Percentiles rank a stretch among this genome's conserved stretches.
Conservation (phyloP, 2,888 invertebrate species). For the Notodonta ziczac region DNA sequence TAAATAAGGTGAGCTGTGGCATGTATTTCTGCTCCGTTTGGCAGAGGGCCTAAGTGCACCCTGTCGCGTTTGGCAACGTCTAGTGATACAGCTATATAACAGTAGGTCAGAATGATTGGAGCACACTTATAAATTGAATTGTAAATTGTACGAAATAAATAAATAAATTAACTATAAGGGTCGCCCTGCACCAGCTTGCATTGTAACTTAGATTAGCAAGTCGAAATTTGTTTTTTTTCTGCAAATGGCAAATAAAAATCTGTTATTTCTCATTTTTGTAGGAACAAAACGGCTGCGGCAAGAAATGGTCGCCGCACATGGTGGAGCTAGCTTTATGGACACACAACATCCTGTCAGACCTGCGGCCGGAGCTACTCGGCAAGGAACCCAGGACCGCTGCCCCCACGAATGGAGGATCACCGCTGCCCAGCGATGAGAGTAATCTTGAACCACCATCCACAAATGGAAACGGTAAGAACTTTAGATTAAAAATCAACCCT, state of each 20-base stretch:
- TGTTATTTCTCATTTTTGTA: conserved; percentile 24
- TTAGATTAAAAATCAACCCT: background rate
- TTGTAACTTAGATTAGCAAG: no score
- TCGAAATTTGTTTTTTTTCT: no score
- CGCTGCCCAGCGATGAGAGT: conserved; percentile 89
- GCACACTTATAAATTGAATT: no score
- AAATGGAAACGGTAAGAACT: conserved; percentile 76
- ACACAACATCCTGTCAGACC: conserved; percentile 93
- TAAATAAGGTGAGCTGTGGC: conserved; percentile 89
- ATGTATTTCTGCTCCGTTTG: conserved; percentile 20
- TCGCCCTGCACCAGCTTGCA: no score
- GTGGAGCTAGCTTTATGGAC: conserved; percentile 97
- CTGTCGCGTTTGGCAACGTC: conserved; percentile 25
- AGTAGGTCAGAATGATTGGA: background rate
- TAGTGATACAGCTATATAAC: conserved; percentile 9
- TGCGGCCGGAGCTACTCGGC: conserved; percentile 93
- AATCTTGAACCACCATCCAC: conserved; percentile 89
- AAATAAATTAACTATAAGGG: no score
- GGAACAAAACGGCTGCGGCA: conserved; percentile 84
- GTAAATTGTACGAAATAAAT: no score
- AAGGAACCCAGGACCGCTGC: conserved; percentile 86
- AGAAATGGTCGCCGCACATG: conserved; percentile 89
- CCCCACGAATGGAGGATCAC: conserved; percentile 79
- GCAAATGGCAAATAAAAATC: no score
- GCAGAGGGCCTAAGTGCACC: conserved; percentile 39